Conservation (phyloP, 2,888 invertebrate species). For the Chrysodeixis includens region DNA sequence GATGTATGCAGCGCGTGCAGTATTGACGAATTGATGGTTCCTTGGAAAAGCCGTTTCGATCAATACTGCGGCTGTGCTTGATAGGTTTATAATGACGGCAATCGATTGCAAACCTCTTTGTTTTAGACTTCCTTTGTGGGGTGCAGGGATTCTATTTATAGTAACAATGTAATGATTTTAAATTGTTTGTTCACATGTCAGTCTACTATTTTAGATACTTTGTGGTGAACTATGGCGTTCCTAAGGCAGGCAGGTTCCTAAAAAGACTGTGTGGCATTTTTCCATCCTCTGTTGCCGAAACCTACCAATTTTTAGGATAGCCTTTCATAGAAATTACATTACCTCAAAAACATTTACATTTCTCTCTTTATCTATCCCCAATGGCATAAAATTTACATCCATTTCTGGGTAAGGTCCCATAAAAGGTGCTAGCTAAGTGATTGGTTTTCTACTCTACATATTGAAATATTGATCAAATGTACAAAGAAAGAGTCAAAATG, state of each 20-base stretch:
- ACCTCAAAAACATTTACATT: neutral
- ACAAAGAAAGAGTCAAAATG: too few species aligned
- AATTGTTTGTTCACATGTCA: neutral
- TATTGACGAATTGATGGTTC: conserved; percentile 48
- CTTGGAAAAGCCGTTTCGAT: conserved; percentile 29
- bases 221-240: too few species aligned
- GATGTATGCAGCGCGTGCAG: conserved; percentile 46
- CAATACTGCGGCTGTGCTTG: neutral
- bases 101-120: conserved; percentile 12
- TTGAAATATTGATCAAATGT: too few species aligned
- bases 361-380: neutral
- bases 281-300: too few species aligned
- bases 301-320: too few species aligned
- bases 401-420: neutral
- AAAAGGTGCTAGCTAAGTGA: neutral
- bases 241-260: too few species aligned
- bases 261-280: too few species aligned
- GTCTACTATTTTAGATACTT: too few species aligned
- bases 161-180: neutral
- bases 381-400: neutral
- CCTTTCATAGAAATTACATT: neutral
- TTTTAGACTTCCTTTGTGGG: neutral
- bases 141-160: neutral
- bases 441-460: neutral
- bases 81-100: conserved; percentile 19